phyloP scores from a whole-genome alignment of 2,113 vertebrate genomes.

The Gavialis gangeticus region DNA sequence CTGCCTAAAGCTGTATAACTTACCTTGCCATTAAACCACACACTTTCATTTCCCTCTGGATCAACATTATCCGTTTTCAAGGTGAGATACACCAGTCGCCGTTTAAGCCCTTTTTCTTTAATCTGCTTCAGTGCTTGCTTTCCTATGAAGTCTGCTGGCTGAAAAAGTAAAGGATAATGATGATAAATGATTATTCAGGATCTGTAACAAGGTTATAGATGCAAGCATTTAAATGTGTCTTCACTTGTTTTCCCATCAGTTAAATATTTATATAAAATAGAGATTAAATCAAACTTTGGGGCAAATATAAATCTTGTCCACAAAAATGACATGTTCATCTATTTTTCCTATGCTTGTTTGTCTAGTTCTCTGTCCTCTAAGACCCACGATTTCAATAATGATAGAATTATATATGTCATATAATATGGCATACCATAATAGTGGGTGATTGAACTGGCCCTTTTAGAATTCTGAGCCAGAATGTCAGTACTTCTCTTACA shows the following conservation, averaged over 20 bases:
- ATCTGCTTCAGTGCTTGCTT: conserved; percentile 92
- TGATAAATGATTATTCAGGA: conserved; percentile 44
- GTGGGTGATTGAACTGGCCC: background rate
- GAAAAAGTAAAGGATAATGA: conserved; percentile 63
- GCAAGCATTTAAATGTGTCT: conserved; percentile 59
- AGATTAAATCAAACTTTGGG: conserved; percentile 60
- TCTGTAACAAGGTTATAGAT: conserved; percentile 61
- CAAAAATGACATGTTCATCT: conserved; percentile 21
- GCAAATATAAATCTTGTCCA: conserved; percentile 34
- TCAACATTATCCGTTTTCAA: conserved; percentile 90
- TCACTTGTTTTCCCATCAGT: conserved; percentile 56
- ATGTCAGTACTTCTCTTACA: background rate
- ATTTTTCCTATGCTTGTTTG: background rate
- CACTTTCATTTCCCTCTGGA: conserved; percentile 96
- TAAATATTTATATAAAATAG: conserved; percentile 55
- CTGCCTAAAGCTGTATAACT: background rate
- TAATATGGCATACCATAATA: rapidly evolving
- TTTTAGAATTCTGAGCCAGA: background rate
- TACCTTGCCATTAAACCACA: conserved; percentile 92
- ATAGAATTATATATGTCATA: background rate
- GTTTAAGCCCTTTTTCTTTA: conserved; percentile 89
- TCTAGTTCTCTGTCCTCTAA: background rate
- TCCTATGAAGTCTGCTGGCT: conserved; percentile 94
- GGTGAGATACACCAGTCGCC: conserved; percentile 90
- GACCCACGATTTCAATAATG: rapidly evolving